Base-by-base conservation (phyloP, 2,888 invertebrate genomes). In the Tipula vernalis region DNA sequence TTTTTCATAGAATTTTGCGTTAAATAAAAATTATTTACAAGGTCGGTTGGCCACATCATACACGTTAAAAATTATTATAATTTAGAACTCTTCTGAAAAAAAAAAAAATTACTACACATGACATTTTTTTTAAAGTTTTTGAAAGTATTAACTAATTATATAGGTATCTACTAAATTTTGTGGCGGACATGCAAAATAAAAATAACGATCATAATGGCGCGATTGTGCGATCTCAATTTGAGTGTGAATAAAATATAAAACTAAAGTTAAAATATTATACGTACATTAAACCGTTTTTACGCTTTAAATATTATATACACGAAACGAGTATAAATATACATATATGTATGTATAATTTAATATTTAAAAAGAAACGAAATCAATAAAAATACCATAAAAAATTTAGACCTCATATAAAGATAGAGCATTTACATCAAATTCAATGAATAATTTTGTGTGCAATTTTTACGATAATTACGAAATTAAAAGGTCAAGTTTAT, bases 401-500 rank as follows among this genome's bases (percentile, higher is more conserved):
- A 71, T 71, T 71, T 71, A 71, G 71, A 28, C 71, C 12, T 10
- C 8, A 71, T 71, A 10, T 71, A 10, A 28, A 71, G 71, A 57
- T 28, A 28, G 71, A 71, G 71, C 71, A 71, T 8, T 10, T 28
- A 71, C 28, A 12, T 71, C 10, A 28, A 71, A 28, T 71, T 71
- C 28, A 71, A 18, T 71, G 28, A 71, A 71, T 10, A 18, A 71
- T 28, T 28, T 71, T 71, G 18, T 71, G 71, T 71, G 71, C 71
- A 71, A 71, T 71, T 71, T 71, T 71, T 71, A 71, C 15, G 51
- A 57, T 57, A 57, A 57, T 57, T 57, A 57, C 51, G 15, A 71
- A 71, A 71, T 71, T 71, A 71, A 71, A 71, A 71, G 71, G 71
- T 71, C 71, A 71, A 71, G 71, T 71, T 71, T 71, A 71, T 71